Conservation (phyloP, 2,797 vertebrate genomes). For the Ctenochaetus hawaiiensis region DNA sequence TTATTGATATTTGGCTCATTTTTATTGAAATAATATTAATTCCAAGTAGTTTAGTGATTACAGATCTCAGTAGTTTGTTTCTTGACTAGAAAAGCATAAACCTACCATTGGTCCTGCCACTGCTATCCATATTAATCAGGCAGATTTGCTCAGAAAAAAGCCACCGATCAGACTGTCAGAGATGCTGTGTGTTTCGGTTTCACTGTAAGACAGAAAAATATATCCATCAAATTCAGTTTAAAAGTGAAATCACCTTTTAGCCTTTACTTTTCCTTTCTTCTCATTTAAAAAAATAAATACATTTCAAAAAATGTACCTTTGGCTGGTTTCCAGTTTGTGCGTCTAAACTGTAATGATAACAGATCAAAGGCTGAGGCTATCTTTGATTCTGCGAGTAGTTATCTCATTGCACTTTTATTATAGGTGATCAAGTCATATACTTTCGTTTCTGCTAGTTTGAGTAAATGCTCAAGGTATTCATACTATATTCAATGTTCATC, state of each 20-base stretch:
- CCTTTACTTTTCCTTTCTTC: not conserved
- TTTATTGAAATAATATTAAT: not conserved
- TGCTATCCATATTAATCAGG: constrained; percentile 49
- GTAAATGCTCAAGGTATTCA: not conserved
- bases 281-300: too few species aligned
- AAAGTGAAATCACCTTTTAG: not conserved
- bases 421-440: not conserved
- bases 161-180: not conserved
- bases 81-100: not conserved
- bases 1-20: not conserved
- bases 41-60: not conserved
- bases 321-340: too few species aligned
- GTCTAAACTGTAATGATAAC: too few species aligned
- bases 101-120: constrained; percentile 43
- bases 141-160: not conserved
- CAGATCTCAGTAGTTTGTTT: not conserved
- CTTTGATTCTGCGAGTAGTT: not conserved
- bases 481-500: not conserved
- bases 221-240: not conserved
- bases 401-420: not conserved
- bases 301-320: too few species aligned
- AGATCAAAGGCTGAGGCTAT: not conserved
- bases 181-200: not conserved
- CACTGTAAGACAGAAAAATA: not conserved
- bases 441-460: not conserved